Evolutionary conservation across 1,140 invertebrate genomes (phyloP), one percentile per base, ranked within the genome.

Genomic region (Pemphigus obesinymphae): DNA sequence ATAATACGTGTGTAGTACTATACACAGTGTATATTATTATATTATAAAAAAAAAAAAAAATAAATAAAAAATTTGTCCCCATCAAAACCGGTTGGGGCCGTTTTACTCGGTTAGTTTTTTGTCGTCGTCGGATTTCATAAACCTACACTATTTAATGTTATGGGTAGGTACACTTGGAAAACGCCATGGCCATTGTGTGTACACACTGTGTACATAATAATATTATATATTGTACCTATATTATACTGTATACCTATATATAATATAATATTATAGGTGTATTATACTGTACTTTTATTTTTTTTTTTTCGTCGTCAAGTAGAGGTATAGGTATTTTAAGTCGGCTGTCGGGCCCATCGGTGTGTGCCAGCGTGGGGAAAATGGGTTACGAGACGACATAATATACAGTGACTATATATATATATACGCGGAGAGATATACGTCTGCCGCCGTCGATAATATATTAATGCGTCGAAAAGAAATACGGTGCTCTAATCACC

Each of bases 291-390:
- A n/a, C n/a, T n/a, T n/a, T n/a, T n/a, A n/a, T n/a, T n/a, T n/a
- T n/a, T n/a, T n/a, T n/a, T n/a, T n/a, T 68, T 68, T 68, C 11
- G 66, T 68, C 66, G 66, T 68, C 31, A 68, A 68, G 37, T 68
- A n/a, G n/a, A n/a, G n/a, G n/a, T n/a, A n/a, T n/a, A n/a, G n/a
- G n/a, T 68, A 26, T 68, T 68, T 68, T 40, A 68, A 68, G 37
- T 68, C 66, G 34, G 13, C 10, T n/a, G 66, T 17, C 66, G 66
- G 37, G 15, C 1, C 11, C 20, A 29, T n/a, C 31, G 20, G 31
- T n/a, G 3, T 34, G 8, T 11, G 37, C n/a, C 13, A n/a, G 7
- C 11, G n/a, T n/a, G 3, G 34, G n/a, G 63, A 13, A 70, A 55
- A 66, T 17, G 31, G 31, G 17, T 11, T 37, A 13, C 34, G 4